Evolutionary conservation across 2,888 invertebrate genomes (phyloP).

Genomic region (Lucinisca nassula): DNA sequence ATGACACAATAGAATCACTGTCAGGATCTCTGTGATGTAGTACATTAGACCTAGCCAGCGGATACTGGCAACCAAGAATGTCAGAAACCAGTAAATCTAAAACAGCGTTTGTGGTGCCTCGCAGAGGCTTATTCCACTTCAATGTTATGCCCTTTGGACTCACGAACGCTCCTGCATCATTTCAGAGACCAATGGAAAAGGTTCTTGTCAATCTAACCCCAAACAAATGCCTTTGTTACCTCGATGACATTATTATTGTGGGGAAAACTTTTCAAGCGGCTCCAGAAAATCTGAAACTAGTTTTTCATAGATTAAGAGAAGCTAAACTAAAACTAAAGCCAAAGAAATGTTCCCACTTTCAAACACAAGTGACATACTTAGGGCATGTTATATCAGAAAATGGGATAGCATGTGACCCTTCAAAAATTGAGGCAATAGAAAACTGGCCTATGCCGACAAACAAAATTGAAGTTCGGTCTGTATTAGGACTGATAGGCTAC

Average conservation of each 20-base stretch:
- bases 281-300: conserved; percentile 35
- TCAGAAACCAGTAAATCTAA: conserved; percentile 34
- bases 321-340: conserved; percentile 58
- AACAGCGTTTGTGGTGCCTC: conserved; percentile 44
- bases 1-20: neutral
- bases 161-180: conserved; percentile 22
- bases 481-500: conserved; percentile 55
- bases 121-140: conserved; percentile 48
- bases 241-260: conserved; percentile 69
- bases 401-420: conserved; percentile 37
- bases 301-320: conserved; percentile 49
- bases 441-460: conserved; percentile 31
- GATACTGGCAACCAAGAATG: conserved; percentile 45
- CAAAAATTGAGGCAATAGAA: conserved; percentile 47
- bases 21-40: conserved; percentile 37
- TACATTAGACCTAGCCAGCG: conserved; percentile 45
- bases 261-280: conserved; percentile 52
- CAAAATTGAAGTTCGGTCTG: conserved; percentile 32
- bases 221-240: conserved; percentile 63
- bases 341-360: conserved; percentile 55
- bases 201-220: conserved; percentile 46
- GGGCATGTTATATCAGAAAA: conserved; percentile 55
- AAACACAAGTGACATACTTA: conserved; percentile 37
- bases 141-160: conserved; percentile 46
- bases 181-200: conserved; percentile 34